These are phyloP conservation scores for Caenorhabditis sp. DNA, from an alignment of 2,888 invertebrate genomes.

Conservation along the genomic window DNA sequence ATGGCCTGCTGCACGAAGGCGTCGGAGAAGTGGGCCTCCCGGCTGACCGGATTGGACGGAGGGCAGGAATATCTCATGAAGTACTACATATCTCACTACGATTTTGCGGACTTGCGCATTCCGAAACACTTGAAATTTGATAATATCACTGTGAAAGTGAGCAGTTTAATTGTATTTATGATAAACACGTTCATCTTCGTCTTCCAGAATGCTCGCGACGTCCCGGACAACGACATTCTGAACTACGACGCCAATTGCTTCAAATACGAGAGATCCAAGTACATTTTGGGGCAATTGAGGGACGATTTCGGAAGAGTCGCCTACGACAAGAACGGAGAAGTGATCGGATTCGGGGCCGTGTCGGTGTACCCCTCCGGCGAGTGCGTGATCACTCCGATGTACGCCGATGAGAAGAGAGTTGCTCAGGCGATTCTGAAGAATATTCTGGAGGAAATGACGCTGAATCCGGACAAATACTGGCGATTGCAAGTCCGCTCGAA, in stretches of 20 bases:
- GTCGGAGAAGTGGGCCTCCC: neutral
- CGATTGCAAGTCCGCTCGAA: slow-evolving; percentile 22
- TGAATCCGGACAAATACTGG: slow-evolving; percentile 27
- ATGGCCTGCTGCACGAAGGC: slow-evolving; percentile 3
- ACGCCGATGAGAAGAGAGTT: slow-evolving; percentile 11
- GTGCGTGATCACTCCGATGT: slow-evolving; percentile 30
- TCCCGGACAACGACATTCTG: slow-evolving; percentile 17
- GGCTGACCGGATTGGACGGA: neutral
- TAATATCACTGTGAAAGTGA: slow-evolving; percentile 1
- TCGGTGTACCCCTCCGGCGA: slow-evolving; percentile 22
- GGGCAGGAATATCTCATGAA: neutral
- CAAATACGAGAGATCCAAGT: slow-evolving; percentile 29
- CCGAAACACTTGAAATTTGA: slow-evolving; percentile 9
- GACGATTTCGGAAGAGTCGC: slow-evolving; percentile 27
- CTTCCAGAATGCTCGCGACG: slow-evolving; percentile 34
- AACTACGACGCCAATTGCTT: slow-evolving; percentile 20
- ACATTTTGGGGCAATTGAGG: slow-evolving; percentile 16
- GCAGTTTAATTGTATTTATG: too few species aligned
- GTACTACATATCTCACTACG: slow-evolving; percentile 30
- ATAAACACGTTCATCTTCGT: neutral
- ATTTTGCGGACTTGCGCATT: slow-evolving; percentile 26
- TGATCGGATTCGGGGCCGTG: slow-evolving; percentile 27
- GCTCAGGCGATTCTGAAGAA: slow-evolving; percentile 27
- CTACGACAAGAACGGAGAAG: slow-evolving; percentile 20
- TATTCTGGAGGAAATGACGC: slow-evolving; percentile 32